Evolutionary conservation across 2,797 vertebrate genomes (phyloP), one percentile per base, ranked within the genome.

Genomic region (Chromis chromis): DNA sequence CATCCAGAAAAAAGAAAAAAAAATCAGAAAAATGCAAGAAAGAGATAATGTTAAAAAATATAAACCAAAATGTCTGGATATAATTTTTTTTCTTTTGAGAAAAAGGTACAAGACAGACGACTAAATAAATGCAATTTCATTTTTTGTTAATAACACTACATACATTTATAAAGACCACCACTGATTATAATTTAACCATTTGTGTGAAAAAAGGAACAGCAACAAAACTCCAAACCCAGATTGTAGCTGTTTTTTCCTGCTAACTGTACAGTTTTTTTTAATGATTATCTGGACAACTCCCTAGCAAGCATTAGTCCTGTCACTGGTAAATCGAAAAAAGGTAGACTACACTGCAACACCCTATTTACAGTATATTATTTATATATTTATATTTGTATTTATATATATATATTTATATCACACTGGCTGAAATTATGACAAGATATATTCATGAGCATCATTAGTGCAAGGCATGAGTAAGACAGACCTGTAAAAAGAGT

Each of bases 291-390:
- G 96, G 95, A 95, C 94, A 94, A 94, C 92, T 96, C 95, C 90
- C 90, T 96, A 96, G 96, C 93, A 95, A 95, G 93, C 94, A 96
- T 97, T 97, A 97, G 96, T 96, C 96, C 93, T 94, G 95, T 94
- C 94, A 96, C 95, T 95, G 95, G 93, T 95, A 96, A 96, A 96
- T 95, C 82, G 73, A 96, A 95, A 96, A 94, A 95, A 96, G 90
- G 94, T 94, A 96, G 94, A 96, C 95, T 96, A 97, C 94, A 96
- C 95, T 94, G 96, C 95, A 96, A 97, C 96, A 97, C 95, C 94
- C 94, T 98, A 98, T 98, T 96, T 98, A 99, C 97, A 98, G 96
- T 96, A 96, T 96, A 96, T 96, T 93, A 94, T 95, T 94, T 95
- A 95, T 94, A 94, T 93, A 92, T 94, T 86, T 91, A 91, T 93